Base-by-base conservation (phyloP, 1,140 invertebrate genomes). In the Eufriesea mexicana region DNA sequence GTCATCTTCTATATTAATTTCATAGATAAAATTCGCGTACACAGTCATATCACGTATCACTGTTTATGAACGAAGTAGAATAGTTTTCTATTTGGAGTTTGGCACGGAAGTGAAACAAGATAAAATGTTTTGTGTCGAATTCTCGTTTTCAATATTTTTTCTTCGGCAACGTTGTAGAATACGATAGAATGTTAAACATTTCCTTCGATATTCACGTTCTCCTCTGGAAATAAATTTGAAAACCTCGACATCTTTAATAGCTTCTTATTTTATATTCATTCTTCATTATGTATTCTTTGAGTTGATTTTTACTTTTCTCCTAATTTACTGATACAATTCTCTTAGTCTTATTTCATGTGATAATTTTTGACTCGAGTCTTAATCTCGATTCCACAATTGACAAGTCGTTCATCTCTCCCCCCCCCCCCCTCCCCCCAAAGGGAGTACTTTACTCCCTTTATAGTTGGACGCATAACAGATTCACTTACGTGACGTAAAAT, bases 331-430 rank as follows among this genome's bases (percentile, higher is more conserved):
- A 25, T 57, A 47, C 51, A 9, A n/a, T 25, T 35, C 0, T 47
- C 8, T 28, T 42, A 61, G 25, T 51, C 25, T 70, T 71, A 28
- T 6, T 9, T 66, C n/a, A 14, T 12, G 14, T 49, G n/a, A 68
- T 49, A 59, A 62, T 16, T 59, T 45, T 42, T 14, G 45, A n/a
- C 14, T 73, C 54, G 42, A 59, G 6, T 66, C 14, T n/a, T 54
- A 64, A 51, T 35, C 6, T 54, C 7, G 54, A 20, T 72, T 51
- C 28, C 55, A 28, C 68, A 79, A 79, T 79, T 79, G 78, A 79
- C 78, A 62, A 45, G 16, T 51, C 74, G 35, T 78, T 70, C 16
- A 49, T 35, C 23, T 47, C n/a, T 62, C 18, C 23, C 12, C 18
- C 51, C 2, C 25, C 14, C 2, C 1, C 18, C 23, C 12, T 9